Evolutionary conservation across 2,113 vertebrate species (phyloP).

Genomic region (Acanthochromis polyacanthus): DNA sequence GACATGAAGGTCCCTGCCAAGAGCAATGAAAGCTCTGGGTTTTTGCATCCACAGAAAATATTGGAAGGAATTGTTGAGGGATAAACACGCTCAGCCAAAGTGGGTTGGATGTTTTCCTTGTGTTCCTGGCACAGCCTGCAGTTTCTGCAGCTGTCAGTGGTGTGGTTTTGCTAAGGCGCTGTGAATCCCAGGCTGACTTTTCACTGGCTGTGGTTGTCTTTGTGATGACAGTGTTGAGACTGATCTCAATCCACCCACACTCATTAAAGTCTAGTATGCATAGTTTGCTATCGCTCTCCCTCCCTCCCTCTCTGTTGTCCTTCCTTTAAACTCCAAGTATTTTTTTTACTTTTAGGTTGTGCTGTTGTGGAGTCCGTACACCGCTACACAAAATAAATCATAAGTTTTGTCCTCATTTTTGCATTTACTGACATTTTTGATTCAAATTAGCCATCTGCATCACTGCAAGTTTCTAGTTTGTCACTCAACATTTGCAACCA

Average conservation of each 20-base stretch:
- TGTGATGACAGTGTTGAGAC: constrained; percentile 71
- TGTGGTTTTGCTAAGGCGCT: constrained; percentile 68
- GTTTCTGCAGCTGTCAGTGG: constrained; percentile 77
- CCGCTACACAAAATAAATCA: constrained; percentile 23
- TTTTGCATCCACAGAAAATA: constrained; percentile 79
- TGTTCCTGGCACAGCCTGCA: constrained; percentile 66
- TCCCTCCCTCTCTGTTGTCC: background rate
- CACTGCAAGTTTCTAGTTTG: background rate
- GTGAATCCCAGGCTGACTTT: constrained; percentile 64
- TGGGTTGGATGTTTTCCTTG: constrained; percentile 77
- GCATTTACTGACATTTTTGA: constrained; percentile 36
- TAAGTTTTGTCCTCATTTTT: background rate
- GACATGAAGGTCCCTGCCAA: constrained; percentile 73
- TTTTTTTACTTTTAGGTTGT: constrained; percentile 14
- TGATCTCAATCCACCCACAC: constrained; percentile 53
- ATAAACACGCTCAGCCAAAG: constrained; percentile 80
- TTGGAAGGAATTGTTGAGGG: constrained; percentile 79
- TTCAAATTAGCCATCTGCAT: constrained; percentile 38
- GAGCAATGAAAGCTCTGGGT: constrained; percentile 77
- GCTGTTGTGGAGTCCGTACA: constrained; percentile 1
- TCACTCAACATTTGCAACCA: too few relatives aligned
- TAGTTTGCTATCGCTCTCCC: background rate
- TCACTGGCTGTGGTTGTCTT: constrained; percentile 61
- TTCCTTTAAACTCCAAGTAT: constrained; percentile 20
- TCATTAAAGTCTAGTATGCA: constrained; percentile 39